Conservation (phyloP, 2,113 vertebrate genomes). For the Gasterosteus nipponicus region DNA sequence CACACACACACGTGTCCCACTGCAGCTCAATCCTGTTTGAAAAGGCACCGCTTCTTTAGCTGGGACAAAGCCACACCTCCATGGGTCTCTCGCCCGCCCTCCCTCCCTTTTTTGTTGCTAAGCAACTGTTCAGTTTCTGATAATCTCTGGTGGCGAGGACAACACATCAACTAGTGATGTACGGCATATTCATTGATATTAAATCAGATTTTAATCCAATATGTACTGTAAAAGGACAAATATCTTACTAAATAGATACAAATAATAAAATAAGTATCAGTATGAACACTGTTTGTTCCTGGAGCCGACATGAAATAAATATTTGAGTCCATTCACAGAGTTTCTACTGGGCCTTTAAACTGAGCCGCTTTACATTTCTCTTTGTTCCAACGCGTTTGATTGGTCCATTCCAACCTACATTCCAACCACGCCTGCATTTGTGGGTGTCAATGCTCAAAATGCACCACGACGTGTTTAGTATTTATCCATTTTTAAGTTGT, state of each 20-base stretch:
- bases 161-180: not conserved
- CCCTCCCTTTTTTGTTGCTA: conserved; percentile 68
- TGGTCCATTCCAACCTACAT: not conserved
- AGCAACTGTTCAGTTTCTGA: conserved; percentile 68
- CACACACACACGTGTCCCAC: conserved; percentile 1
- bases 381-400: not conserved
- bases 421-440: not conserved
- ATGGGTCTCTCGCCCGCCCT: conserved; percentile 21
- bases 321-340: not conserved
- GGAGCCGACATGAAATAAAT: not conserved
- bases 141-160: conserved; percentile 32
- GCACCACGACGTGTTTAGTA: not conserved
- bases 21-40: conserved; percentile 20
- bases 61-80: conserved; percentile 68
- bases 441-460: not conserved
- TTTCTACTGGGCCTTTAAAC: not conserved
- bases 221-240: not conserved
- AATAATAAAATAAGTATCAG: not conserved
- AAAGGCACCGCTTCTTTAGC: conserved; percentile 40
- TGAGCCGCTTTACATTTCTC: not conserved
- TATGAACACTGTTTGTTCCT: not conserved
- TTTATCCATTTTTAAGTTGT: not conserved
- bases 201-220: not conserved
- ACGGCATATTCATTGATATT: not conserved
- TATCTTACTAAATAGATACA: no score